A percentile compares a stretch with the other conserved stretches of the same genome.
These are phyloP conservation scores for Paramuricea clavata DNA, from an alignment of 92 coral and sea anemone species.

Conservation along the genomic window DNA sequence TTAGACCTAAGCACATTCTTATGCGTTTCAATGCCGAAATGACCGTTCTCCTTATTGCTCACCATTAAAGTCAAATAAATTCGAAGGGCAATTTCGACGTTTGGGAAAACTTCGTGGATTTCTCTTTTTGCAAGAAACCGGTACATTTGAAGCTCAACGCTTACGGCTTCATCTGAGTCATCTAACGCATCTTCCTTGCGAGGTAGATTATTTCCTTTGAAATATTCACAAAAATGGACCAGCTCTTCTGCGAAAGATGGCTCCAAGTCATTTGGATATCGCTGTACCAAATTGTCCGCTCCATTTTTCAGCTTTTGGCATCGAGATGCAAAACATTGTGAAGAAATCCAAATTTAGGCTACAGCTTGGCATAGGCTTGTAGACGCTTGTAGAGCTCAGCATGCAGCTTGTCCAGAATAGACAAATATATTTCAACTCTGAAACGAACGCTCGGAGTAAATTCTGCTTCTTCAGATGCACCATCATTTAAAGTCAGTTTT, in stretches of 20 bases:
- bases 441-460: slow-evolving; percentile 21
- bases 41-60: neutral
- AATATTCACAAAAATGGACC: slow-evolving; percentile 15
- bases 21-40: slow-evolving; percentile 2
- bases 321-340: slow-evolving; percentile 22
- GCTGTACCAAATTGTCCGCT: slow-evolving; percentile 13
- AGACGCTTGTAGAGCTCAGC: slow-evolving; percentile 38
- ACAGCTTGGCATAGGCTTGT: slow-evolving; percentile 41
- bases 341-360: slow-evolving; percentile 25
- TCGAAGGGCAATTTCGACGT: no score
- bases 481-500: slow-evolving; percentile 16
- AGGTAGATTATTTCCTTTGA: neutral
- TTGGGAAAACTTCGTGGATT: no score
- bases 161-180: no score
- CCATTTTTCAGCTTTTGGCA: slow-evolving; percentile 13
- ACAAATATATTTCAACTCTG: slow-evolving; percentile 33
- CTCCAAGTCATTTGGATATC: slow-evolving; percentile 4
- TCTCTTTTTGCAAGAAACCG: no score
- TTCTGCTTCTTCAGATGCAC: slow-evolving; percentile 3
- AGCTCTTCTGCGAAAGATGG: slow-evolving; percentile 16
- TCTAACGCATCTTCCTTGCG: neutral
- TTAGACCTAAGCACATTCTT: slow-evolving; percentile 17
- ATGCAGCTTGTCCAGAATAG: slow-evolving; percentile 38
- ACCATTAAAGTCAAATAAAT: no score
- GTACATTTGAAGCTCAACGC: no score